Evolutionary conservation across 1,140 invertebrate genomes (phyloP).

Genomic region (Drosophila sp.): DNA sequence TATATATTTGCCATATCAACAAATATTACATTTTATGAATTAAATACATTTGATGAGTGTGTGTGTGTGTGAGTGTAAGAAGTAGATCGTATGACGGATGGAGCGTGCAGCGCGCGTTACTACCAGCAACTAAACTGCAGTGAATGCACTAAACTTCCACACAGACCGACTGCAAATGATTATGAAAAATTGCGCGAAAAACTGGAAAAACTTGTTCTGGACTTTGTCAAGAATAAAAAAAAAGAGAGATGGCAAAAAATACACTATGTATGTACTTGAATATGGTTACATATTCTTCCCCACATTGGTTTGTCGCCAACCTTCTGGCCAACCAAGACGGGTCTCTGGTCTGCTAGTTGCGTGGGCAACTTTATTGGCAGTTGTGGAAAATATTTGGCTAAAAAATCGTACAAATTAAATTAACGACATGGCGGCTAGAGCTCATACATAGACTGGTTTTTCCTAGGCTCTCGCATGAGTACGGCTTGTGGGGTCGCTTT

Average conservation of each 20-base stretch:
- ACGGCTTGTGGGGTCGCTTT: constrained; percentile 50
- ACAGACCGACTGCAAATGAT: constrained; percentile 43
- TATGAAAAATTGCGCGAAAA: constrained; percentile 74
- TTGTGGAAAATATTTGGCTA: constrained; percentile 80
- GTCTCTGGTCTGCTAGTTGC: constrained; percentile 56
- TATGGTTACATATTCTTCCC: not conserved
- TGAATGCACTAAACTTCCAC: constrained; percentile 58
- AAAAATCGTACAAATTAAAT: constrained; percentile 80
- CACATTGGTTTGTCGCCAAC: not conserved
- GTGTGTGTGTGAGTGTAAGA: constrained; percentile 11
- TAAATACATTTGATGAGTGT: constrained; percentile 25
- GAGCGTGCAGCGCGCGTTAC: constrained; percentile 60
- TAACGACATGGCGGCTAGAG: constrained; percentile 72
- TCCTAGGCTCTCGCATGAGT: constrained; percentile 20
- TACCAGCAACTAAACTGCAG: constrained; percentile 64
- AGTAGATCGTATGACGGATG: constrained; percentile 48
- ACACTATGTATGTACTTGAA: not conserved
- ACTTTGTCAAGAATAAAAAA: constrained; percentile 24
- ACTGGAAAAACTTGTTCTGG: constrained; percentile 74
- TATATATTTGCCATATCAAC: constrained; percentile 54
- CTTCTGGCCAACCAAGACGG: constrained; percentile 60
- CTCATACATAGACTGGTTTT: not conserved
- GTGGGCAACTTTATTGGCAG: constrained; percentile 77
- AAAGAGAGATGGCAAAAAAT: constrained; percentile 51
- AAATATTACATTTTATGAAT: constrained; percentile 57